Evolutionary conservation across 2,797 vertebrate species (phyloP), one percentile per base, ranked within the genome.

Genomic region (Chelon labrosus): DNA sequence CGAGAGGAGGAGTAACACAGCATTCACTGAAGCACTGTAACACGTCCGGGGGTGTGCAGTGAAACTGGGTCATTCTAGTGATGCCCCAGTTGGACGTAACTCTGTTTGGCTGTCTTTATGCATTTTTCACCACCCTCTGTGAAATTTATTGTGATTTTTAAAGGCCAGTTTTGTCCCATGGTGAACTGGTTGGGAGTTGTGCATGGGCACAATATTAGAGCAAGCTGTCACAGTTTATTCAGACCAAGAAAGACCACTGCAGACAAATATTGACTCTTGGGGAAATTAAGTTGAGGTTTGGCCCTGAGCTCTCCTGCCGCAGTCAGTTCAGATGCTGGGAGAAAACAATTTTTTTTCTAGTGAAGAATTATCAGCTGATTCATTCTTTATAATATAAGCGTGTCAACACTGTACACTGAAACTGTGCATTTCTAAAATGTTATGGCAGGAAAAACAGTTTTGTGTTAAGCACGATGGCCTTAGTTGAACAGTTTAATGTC

Each of bases 21-120:
- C 58, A 17, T 71, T 54, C 41, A 44, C 68, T 38, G 52, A 79
- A 39, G 61, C 10, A 46, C 38, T 20, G 49, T 31, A 31, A 63
- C 49, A 49, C 60, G 71, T 50, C 37, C 31, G 59, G 61, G 67
- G 57, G 56, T 3, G n/a, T 54, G 62, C 31, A 52, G 35, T 10
- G 22, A 73, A 90, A 83, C 44, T 82, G 67, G 84, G 69, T 84
- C 80, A 83, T 1, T 41, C 17, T 77, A 47, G 38, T 51, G 39
- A 76, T 19, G 60, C 1, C 55, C 20, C 47, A 25, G 47, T 49
- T 47, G 37, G 47, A 63, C 54, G 31, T n/a, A 20, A 35, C 4
- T 72, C 35, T 44, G n/a, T 66, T 67, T 50, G 20, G 27, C 8
- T 14, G 13, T 42, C 41, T 50, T n/a, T 46, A 7, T 5, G 35